Evolutionary conservation across 2,113 vertebrate genomes (phyloP).

Genomic region (Lepus europaeus): DNA sequence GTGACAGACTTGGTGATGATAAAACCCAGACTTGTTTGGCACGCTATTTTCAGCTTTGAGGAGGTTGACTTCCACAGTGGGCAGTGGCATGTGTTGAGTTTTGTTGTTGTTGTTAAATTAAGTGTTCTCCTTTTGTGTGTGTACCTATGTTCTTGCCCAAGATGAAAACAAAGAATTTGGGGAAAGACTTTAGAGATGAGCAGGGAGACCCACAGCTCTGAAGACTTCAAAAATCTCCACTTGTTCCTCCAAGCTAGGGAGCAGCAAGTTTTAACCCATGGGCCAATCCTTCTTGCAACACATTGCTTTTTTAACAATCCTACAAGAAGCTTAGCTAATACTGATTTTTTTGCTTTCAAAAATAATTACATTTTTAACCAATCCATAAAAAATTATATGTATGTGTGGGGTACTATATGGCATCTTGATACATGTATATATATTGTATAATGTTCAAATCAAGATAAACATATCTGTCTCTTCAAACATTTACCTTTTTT

Average conservation of each 20-base stretch:
- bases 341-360: not conserved
- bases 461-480: too few species aligned
- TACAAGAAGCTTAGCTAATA: not conserved
- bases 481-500: too few species aligned
- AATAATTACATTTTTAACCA: not conserved
- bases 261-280: not conserved
- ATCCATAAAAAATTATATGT: too few species aligned
- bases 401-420: too few species aligned
- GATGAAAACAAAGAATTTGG: slow-evolving; percentile 34
- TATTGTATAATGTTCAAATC: too few species aligned
- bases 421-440: too few species aligned
- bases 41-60: not conserved
- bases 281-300: not conserved
- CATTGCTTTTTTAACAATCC: not conserved
- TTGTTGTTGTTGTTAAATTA: not conserved
- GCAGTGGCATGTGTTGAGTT: not conserved
- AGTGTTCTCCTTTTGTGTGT: not conserved
- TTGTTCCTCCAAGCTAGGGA: not conserved
- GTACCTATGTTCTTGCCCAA: not conserved
- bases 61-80: not conserved
- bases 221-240: not conserved
- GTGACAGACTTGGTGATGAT: not conserved
- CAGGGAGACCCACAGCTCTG: not conserved
- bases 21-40: not conserved
- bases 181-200: not conserved